These are phyloP conservation scores for Crocidura indochinensis DNA, from an alignment of 2,797 vertebrate species.

Conservation along the genomic window DNA sequence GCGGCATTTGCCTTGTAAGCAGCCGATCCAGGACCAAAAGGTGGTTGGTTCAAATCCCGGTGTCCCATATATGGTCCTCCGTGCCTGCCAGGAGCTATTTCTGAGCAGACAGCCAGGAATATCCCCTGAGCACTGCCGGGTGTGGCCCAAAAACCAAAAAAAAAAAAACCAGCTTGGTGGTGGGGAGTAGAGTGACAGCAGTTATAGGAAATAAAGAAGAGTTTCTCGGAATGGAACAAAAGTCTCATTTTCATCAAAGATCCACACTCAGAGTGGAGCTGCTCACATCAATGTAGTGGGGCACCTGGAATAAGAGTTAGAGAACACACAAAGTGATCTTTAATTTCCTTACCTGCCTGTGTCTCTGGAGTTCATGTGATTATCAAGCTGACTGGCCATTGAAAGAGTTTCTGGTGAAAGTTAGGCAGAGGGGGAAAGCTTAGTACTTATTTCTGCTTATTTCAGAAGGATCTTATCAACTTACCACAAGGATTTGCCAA, in stretches of 20 bases:
- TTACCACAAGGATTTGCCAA: not conserved
- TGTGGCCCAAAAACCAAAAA: too few relatives aligned
- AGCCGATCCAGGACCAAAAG: too few relatives aligned
- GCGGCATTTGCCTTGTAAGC: too few relatives aligned
- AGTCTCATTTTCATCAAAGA: not conserved
- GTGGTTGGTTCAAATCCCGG: too few relatives aligned
- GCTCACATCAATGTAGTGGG: not conserved
- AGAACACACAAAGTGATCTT: not conserved
- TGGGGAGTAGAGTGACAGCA: not conserved
- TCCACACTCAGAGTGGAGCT: not conserved
- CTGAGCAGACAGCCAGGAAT: too few relatives aligned
- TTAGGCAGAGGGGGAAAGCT: slow-evolving; percentile 2
- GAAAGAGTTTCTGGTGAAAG: not conserved
- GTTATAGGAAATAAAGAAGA: not conserved
- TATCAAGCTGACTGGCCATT: not conserved
- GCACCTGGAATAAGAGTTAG: not conserved
- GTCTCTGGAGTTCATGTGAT: not conserved
- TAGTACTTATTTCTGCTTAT: slow-evolving; percentile 5
- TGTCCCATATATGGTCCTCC: too few relatives aligned
- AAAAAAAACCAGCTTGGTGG: too few relatives aligned
- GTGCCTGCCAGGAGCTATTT: too few relatives aligned
- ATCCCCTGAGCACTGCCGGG: too few relatives aligned
- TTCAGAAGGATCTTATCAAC: not conserved
- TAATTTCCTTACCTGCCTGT: not conserved
- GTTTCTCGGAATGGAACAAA: not conserved